Percentiles rank a stretch among this genome's conserved stretches.
These are phyloP conservation scores for Helobdella robusta DNA, from an alignment of 2,888 invertebrate species.

Conservation along the genomic window DNA sequence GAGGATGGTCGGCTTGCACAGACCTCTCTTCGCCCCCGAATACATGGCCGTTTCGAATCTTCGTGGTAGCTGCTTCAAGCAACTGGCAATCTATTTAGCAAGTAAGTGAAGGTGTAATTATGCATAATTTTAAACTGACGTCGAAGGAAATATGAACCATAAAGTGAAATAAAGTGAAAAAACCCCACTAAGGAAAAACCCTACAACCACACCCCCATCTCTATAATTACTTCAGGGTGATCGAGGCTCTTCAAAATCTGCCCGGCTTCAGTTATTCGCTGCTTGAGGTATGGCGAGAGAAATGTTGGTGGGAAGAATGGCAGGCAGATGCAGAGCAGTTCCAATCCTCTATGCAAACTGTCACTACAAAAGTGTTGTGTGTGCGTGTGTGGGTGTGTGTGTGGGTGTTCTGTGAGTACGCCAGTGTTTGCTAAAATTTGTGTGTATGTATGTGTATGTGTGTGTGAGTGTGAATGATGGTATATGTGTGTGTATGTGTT, in stretches of 20 bases:
- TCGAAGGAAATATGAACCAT: too few relatives aligned
- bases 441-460: slow-evolving; percentile 1
- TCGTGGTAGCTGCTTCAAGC: slow-evolving; percentile 4
- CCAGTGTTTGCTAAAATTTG: too few relatives aligned
- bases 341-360: slow-evolving; percentile 25
- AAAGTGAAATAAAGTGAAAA: too few relatives aligned
- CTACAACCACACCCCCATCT: neutral
- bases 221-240: slow-evolving; percentile 5
- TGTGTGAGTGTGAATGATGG: too few relatives aligned
- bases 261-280: neutral
- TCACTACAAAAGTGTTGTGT: neutral
- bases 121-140: too few relatives aligned
- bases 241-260: neutral
- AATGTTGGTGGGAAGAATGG: slow-evolving; percentile 26
- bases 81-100: neutral
- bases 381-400: neutral
- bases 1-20: slow-evolving; percentile 10
- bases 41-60: neutral
- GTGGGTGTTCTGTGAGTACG: neutral
- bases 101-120: too few relatives aligned
- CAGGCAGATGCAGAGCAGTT: slow-evolving; percentile 27
- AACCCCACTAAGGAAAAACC: too few relatives aligned
- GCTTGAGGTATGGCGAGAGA: neutral
- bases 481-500: neutral
- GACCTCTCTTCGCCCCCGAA: slow-evolving; percentile 11